These are phyloP conservation scores for Aramus guarauna DNA, from an alignment of 2,113 vertebrate genomes.

Conservation along the genomic window DNA sequence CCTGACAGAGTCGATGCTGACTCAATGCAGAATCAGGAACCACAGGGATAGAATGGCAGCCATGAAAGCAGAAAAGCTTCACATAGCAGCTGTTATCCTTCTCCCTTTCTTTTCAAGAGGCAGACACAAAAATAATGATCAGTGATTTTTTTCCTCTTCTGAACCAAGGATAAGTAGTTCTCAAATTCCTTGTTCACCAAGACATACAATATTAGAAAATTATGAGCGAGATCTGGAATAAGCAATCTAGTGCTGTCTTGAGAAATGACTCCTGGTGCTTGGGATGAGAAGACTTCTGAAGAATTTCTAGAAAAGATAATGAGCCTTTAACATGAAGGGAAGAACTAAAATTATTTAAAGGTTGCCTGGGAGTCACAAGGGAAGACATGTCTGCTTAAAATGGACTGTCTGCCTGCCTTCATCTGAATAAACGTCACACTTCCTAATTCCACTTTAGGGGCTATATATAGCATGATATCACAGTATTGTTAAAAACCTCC, in stretches of 20 bases:
- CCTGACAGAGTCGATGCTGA: neutral
- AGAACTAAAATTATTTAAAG: slow-evolving; percentile 54
- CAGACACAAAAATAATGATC: neutral
- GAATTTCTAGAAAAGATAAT: slow-evolving; percentile 53
- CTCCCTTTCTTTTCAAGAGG: neutral
- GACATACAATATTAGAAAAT: slow-evolving; percentile 30
- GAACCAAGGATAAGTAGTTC: neutral
- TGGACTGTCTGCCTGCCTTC: slow-evolving; percentile 9
- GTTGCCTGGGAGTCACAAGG: slow-evolving; percentile 31
- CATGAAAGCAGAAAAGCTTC: neutral
- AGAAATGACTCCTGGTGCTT: slow-evolving; percentile 12
- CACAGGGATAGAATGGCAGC: neutral
- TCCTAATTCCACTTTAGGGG: slow-evolving; percentile 35
- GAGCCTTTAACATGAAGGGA: slow-evolving; percentile 41
- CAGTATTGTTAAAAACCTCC: neutral
- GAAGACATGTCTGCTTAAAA: slow-evolving; percentile 32
- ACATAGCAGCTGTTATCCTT: neutral
- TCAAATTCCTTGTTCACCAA: neutral
- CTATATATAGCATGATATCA: neutral
- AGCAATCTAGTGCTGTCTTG: slow-evolving; percentile 11
- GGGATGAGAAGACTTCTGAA: slow-evolving; percentile 30
- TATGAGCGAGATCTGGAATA: neutral
- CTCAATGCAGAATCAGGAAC: neutral
- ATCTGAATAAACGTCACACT: slow-evolving; percentile 43
- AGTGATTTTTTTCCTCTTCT: neutral